Conservation (phyloP, 1,140 invertebrate species). For the Tribolium castaneum region DNA sequence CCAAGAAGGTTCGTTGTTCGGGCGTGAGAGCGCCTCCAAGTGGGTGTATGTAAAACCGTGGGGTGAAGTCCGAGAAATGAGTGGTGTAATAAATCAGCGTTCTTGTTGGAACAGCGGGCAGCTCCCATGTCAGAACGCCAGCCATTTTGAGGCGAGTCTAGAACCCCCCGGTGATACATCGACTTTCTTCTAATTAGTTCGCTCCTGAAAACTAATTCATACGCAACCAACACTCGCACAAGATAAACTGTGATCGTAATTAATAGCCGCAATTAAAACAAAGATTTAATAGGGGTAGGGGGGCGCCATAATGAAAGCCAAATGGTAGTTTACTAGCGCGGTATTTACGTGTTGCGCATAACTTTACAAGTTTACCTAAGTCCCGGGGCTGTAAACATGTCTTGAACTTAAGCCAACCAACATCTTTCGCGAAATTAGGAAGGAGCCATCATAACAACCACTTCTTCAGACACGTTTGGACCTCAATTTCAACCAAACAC, state of each 20-base stretch:
- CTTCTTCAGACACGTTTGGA: slow-evolving; percentile 10
- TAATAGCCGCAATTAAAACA: slow-evolving; percentile 61
- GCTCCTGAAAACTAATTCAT: slow-evolving; percentile 61
- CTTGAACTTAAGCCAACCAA: slow-evolving; percentile 60
- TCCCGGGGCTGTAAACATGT: slow-evolving; percentile 61
- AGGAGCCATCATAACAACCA: slow-evolving; percentile 46
- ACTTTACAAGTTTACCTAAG: slow-evolving; percentile 64
- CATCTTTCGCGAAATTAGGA: slow-evolving; percentile 62
- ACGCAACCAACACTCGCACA: slow-evolving; percentile 49
- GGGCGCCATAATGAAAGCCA: slow-evolving; percentile 61
- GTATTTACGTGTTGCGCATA: slow-evolving; percentile 65
- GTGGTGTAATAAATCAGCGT: slow-evolving; percentile 52
- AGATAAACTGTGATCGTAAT: slow-evolving; percentile 60
- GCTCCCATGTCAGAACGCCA: slow-evolving; percentile 49
- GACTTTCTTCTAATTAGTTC: slow-evolving; percentile 54
- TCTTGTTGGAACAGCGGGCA: slow-evolving; percentile 53
- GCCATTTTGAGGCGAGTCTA: slow-evolving; percentile 50
- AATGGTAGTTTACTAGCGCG: slow-evolving; percentile 61
- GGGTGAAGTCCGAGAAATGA: slow-evolving; percentile 24
- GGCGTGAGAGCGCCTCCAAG: slow-evolving; percentile 51
- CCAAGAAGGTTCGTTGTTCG: background rate
- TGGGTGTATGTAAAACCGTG: slow-evolving; percentile 56
- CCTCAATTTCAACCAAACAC: background rate
- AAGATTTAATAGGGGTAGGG: slow-evolving; percentile 60
- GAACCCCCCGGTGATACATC: slow-evolving; percentile 42